phyloP scores from a whole-genome alignment of 1,140 invertebrate species.

The Cotesia typhae region DNA sequence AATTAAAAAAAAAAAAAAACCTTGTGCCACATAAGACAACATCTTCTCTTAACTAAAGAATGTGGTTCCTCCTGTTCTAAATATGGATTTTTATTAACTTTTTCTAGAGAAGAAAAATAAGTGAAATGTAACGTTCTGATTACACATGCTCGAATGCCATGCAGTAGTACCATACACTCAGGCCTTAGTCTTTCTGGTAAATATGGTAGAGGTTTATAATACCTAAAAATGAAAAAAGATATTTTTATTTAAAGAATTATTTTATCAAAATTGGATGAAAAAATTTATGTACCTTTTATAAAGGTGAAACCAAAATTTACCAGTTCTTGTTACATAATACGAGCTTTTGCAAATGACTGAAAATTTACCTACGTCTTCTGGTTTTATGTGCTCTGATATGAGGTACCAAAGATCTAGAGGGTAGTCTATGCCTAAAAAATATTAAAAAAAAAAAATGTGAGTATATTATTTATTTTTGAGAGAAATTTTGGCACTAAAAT shows the following conservation, averaged over 20 bases:
- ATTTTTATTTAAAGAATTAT: too few relatives aligned
- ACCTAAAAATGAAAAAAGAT: constrained; percentile 48
- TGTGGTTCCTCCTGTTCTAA: constrained; percentile 64
- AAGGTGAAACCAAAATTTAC: constrained; percentile 75
- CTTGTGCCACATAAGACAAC: constrained; percentile 71
- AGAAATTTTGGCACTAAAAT: too few relatives aligned
- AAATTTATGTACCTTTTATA: constrained; percentile 69
- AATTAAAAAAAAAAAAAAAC: constrained; percentile 44
- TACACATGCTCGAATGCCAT: constrained; percentile 70
- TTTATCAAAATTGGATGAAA: not conserved
- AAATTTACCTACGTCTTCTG: constrained; percentile 76
- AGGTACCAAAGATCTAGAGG: constrained; percentile 78
- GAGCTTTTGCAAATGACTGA: constrained; percentile 73
- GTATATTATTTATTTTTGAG: too few relatives aligned
- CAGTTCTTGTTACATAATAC: constrained; percentile 70
- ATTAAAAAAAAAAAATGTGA: too few relatives aligned
- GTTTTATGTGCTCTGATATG: constrained; percentile 73
- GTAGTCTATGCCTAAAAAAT: constrained; percentile 67
- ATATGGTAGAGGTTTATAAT: constrained; percentile 53
- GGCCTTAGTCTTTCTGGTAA: constrained; percentile 68
- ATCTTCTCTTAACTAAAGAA: constrained; percentile 66
- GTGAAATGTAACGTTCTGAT: constrained; percentile 71
- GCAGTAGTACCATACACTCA: constrained; percentile 65
- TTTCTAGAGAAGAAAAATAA: constrained; percentile 63
- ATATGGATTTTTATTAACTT: constrained; percentile 37